Evolutionary conservation across 2,888 invertebrate genomes (phyloP).

Genomic region (Sussaba pulchella): DNA sequence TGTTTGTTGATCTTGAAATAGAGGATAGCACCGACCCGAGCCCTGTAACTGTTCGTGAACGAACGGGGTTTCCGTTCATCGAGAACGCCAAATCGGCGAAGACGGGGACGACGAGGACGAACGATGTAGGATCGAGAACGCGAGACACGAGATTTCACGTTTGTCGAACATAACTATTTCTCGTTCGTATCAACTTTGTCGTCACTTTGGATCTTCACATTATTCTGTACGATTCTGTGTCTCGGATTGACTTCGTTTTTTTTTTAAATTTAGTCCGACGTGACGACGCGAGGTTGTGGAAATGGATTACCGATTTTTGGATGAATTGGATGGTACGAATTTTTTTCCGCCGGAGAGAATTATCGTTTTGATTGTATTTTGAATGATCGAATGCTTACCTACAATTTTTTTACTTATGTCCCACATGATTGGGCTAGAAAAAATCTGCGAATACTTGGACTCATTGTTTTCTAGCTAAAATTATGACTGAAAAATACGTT

Average conservation of each 20-base stretch:
- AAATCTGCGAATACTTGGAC: too few species aligned
- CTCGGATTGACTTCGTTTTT: not conserved
- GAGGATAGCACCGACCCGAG: not conserved
- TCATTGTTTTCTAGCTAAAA: too few species aligned
- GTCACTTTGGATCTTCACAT: not conserved
- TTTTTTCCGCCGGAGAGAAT: not conserved
- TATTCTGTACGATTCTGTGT: not conserved
- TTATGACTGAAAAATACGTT: too few species aligned
- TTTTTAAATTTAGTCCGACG: not conserved
- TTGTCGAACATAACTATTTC: slow-evolving; percentile 20
- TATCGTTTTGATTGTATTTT: not conserved
- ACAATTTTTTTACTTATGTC: too few species aligned
- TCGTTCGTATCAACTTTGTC: slow-evolving; percentile 6
- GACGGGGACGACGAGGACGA: too few species aligned
- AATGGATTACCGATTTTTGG: too few species aligned
- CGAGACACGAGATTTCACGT: slow-evolving; percentile 14
- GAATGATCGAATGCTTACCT: too few species aligned
- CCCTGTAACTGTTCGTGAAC: slow-evolving; percentile 18
- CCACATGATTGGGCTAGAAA: too few species aligned
- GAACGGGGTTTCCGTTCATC: slow-evolving; percentile 35
- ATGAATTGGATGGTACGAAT: too few species aligned
- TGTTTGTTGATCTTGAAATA: slow-evolving; percentile 44
- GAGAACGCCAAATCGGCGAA: slow-evolving; percentile 2
- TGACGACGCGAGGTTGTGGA: not conserved
- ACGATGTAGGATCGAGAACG: slow-evolving; percentile 8